phyloP scores from a whole-genome alignment of 2,113 vertebrate genomes.

The Hemibagrus wyckioides region DNA sequence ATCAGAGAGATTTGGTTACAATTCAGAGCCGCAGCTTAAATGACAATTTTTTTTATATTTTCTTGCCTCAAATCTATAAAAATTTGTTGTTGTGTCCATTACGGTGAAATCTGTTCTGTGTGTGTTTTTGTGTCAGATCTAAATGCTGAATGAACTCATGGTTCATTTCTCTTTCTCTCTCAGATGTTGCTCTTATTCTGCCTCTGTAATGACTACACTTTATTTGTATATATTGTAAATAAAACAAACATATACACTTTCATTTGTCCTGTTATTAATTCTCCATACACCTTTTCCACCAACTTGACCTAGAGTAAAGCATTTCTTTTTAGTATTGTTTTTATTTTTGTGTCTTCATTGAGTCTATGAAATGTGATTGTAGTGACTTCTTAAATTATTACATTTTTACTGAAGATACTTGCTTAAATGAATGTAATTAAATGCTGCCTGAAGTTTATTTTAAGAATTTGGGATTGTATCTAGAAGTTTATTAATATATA shows the following conservation, averaged over 20 bases:
- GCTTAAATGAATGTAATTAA: background rate
- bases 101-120: background rate
- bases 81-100: constrained; percentile 4
- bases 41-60: background rate
- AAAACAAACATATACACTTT: constrained; percentile 56
- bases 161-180: constrained; percentile 21
- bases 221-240: constrained; percentile 73
- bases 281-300: too few relatives aligned
- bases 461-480: background rate
- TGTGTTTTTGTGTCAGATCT: constrained; percentile 25
- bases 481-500: background rate
- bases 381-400: background rate
- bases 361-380: background rate
- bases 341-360: background rate
- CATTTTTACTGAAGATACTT: background rate
- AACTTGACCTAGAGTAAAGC: background rate
- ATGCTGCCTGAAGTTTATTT: background rate
- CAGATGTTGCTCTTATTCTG: constrained; percentile 57
- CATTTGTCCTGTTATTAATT: background rate
- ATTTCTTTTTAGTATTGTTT: background rate
- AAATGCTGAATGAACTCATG: constrained; percentile 34
- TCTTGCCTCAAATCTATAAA: constrained; percentile 31
- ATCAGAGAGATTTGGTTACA: background rate
- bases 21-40: constrained; percentile 16
- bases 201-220: constrained; percentile 44